Conservation (phyloP, 2,113 vertebrate species). For the Psophia crepitans region DNA sequence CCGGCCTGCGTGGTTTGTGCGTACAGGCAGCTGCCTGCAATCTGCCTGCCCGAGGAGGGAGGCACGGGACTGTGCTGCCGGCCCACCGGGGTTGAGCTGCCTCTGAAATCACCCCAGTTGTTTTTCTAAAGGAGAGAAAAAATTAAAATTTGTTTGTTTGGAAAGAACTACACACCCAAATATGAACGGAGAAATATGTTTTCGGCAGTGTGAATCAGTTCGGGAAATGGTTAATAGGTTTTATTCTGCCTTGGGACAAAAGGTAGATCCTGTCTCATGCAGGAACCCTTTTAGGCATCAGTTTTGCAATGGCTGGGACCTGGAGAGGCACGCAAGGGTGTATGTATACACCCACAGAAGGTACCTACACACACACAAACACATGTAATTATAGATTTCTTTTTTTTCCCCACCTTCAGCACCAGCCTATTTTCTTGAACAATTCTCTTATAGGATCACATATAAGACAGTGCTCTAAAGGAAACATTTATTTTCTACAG, state of each 20-base stretch:
- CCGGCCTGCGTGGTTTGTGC: fast-evolving
- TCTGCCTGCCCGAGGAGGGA: not conserved
- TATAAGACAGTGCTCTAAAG: not conserved
- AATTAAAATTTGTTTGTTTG: not conserved
- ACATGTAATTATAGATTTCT: too few relatives aligned
- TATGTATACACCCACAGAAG: not conserved
- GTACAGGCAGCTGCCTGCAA: not conserved
- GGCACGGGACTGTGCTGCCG: not conserved
- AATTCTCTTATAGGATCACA: not conserved
- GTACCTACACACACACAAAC: not conserved
- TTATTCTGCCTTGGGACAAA: not conserved
- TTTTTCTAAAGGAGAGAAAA: not conserved
- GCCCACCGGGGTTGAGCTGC: fast-evolving
- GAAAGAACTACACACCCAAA: not conserved
- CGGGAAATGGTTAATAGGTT: not conserved
- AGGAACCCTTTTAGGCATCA: not conserved
- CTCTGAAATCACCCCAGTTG: not conserved
- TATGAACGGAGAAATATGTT: fast-evolving
- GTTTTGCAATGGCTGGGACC: not conserved
- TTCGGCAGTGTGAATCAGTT: fast-evolving
- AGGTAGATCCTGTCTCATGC: not conserved
- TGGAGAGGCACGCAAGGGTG: not conserved
- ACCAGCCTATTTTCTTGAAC: not conserved
- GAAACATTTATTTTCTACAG: not conserved
- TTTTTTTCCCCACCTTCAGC: not conserved